Base-by-base conservation (phyloP, 2,888 invertebrate genomes). In the Protula sp. region DNA sequence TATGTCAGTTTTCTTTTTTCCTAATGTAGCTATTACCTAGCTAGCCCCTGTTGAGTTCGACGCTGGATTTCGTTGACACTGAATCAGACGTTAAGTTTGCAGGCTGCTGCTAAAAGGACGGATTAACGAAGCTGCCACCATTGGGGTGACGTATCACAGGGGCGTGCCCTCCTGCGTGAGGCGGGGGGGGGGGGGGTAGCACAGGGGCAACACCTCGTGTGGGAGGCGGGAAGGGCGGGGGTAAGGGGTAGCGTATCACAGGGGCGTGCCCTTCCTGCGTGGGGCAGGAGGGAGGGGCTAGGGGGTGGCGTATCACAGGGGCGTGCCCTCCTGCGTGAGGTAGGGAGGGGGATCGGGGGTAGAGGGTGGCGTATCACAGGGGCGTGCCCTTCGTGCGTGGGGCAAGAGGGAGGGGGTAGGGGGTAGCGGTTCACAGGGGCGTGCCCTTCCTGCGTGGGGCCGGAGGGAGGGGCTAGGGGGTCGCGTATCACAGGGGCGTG, bases 121-220 rank as follows among this genome's bases (percentile, higher is more conserved):
- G n/a, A n/a, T n/a, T n/a, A n/a, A n/a, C n/a, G n/a, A n/a, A n/a
- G n/a, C n/a, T n/a, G n/a, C n/a, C n/a, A n/a, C n/a, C n/a, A n/a
- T n/a, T n/a, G n/a, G n/a, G n/a, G n/a, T n/a, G n/a, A n/a, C n/a
- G n/a, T n/a, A n/a, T n/a, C 38, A 61, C n/a, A 61, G 22, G 19
- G 61, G 58, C 2, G 61, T 58, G 14, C 65, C 64, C 22, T 61
- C 60, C 22, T 52, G 28, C 58, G 73, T 74, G 31, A 74, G 59
- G 55, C 69, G 59, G 54, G 72, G 74, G 29, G 77, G 76, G 50
- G 86, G 84, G 54, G 85, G 87, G 83, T 72, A 85, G 86, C 72
- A 88, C 87, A 76, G 88, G 87, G 76, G 88, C 87, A 71, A 86
- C 88, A 70, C 86, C 85, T 71, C 83, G n/a, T n/a, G n/a, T n/a